Evolutionary conservation across 2,113 vertebrate genomes (phyloP).

Genomic region (Nicator chloris): DNA sequence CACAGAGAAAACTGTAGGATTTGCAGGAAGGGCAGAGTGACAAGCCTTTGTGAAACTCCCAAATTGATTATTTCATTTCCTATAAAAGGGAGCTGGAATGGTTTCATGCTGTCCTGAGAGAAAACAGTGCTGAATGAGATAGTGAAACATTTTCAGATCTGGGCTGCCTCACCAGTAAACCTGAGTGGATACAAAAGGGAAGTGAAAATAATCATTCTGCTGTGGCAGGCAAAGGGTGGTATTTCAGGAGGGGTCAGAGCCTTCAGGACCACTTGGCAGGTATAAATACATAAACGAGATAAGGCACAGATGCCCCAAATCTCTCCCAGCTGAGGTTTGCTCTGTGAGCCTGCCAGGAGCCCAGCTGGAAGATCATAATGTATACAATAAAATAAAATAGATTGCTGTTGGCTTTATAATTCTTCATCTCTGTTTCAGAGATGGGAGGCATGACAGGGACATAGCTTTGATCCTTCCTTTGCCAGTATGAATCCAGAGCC

Average conservation of each 20-base stretch:
- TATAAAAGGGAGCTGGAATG: neutral
- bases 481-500: neutral
- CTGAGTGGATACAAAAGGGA: neutral
- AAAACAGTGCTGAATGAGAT: neutral
- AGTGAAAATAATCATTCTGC: neutral
- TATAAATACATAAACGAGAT: neutral
- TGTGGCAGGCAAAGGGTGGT: neutral
- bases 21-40: neutral
- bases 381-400: neutral
- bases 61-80: neutral
- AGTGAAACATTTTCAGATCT: neutral
- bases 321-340: neutral
- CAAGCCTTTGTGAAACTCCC: neutral
- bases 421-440: neutral
- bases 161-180: neutral
- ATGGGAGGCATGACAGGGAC: neutral
- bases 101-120: neutral
- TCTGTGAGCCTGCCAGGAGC: slow-evolving; percentile 4
- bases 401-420: neutral
- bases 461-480: neutral
- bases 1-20: neutral
- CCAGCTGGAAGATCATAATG: neutral
- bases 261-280: neutral
- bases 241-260: neutral
- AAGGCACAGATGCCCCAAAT: neutral